Evolutionary conservation across 1,140 invertebrate species (phyloP).

Genomic region (Asbolus verrucosus): DNA sequence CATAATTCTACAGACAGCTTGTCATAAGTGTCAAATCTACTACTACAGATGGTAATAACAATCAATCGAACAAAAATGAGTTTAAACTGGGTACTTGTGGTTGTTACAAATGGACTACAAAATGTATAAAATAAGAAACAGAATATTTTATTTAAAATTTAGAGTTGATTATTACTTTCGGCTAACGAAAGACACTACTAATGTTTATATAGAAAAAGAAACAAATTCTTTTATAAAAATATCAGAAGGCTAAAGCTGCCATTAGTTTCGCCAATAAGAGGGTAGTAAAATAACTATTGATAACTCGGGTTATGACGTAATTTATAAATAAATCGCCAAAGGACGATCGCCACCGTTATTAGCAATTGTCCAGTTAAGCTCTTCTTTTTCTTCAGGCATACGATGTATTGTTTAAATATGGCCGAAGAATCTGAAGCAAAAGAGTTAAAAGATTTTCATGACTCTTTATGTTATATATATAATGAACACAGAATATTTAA

Average conservation of each 20-base stretch:
- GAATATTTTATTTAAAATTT: too few species aligned
- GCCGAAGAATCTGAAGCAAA: conserved; percentile 62
- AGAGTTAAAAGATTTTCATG: conserved; percentile 53
- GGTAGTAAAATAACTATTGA: conserved; percentile 53
- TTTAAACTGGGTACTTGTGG: too few species aligned
- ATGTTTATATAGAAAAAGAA: too few species aligned
- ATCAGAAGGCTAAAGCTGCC: conserved; percentile 48
- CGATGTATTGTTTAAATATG: conserved; percentile 61
- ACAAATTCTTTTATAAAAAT: too few species aligned
- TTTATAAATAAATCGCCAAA: conserved; percentile 52
- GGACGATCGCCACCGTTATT: conserved; percentile 54
- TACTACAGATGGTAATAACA: too few species aligned
- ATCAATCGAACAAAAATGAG: too few species aligned
- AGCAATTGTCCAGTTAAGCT: conserved; percentile 62
- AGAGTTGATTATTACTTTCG: too few species aligned
- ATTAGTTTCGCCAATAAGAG: conserved; percentile 57
- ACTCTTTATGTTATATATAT: conserved; percentile 58
- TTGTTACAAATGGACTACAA: too few species aligned
- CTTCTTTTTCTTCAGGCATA: conserved; percentile 65
- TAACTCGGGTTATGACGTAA: conserved; percentile 59
- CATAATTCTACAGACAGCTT: too few species aligned
- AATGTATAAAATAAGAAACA: too few species aligned
- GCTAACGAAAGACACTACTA: too few species aligned
- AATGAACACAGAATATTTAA: conserved; percentile 62
- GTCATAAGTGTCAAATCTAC: too few species aligned